A percentile compares a stretch with the other conserved stretches of the same genome.
Conservation (phyloP, 2,888 invertebrate species). For the Disparrhopalites patrizii region DNA sequence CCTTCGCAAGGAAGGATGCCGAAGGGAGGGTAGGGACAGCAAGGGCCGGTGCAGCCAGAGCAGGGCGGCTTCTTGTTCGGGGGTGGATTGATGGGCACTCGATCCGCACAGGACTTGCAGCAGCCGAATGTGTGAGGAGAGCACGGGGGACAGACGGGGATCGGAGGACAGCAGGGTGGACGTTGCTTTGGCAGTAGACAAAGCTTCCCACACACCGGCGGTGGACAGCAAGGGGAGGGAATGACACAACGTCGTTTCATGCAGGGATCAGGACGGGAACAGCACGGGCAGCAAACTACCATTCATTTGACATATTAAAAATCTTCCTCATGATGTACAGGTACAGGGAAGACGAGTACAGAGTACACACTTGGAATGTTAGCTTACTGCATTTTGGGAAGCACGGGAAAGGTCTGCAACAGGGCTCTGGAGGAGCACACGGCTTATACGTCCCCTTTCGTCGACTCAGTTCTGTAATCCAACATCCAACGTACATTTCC, state of each 20-base stretch:
- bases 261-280: not conserved
- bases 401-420: constrained; percentile 10
- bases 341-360: too few relatives aligned
- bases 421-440: not conserved
- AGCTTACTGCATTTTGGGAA: not conserved
- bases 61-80: not conserved
- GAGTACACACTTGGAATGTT: too few relatives aligned
- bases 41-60: not conserved
- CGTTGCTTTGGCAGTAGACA: constrained; percentile 6
- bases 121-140: not conserved
- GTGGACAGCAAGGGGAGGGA: constrained; percentile 11
- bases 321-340: too few relatives aligned
- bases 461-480: not conserved
- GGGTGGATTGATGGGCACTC: not conserved
- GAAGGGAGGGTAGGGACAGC: not conserved
- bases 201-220: not conserved
- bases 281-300: constrained; percentile 6
- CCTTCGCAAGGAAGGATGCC: not conserved
- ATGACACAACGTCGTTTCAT: constrained; percentile 7
- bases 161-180: not conserved
- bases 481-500: too few relatives aligned
- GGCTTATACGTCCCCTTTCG: not conserved
- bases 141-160: constrained; percentile 8
- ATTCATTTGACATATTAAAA: not conserved
- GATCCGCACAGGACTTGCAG: constrained; percentile 1